Evolutionary conservation across 2,888 invertebrate species (phyloP).

Genomic region (Parnassius smintheus): DNA sequence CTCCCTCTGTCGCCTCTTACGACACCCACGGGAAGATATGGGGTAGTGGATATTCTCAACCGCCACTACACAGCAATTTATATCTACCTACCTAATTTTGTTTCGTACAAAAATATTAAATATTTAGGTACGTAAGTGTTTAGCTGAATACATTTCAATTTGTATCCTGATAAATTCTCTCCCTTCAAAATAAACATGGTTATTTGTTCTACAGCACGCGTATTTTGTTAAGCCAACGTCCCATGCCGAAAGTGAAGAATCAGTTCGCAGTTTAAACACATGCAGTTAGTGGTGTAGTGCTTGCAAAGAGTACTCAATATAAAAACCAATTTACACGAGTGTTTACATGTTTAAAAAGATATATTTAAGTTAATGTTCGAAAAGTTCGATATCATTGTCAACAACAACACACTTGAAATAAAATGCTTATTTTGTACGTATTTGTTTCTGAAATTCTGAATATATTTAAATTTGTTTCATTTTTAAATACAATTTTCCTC

Average conservation of each 20-base stretch:
- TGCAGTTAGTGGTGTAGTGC: constrained; percentile 20
- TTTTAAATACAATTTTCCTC: too few species aligned
- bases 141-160: constrained; percentile 20
- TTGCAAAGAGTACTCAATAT: constrained; percentile 25
- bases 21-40: too few species aligned
- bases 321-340: constrained; percentile 23
- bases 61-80: too few species aligned
- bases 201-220: constrained; percentile 23
- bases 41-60: too few species aligned
- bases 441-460: too few species aligned
- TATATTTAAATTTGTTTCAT: too few species aligned
- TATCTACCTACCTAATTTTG: too few species aligned
- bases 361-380: constrained; percentile 6
- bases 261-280: constrained; percentile 23
- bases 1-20: too few species aligned
- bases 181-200: constrained; percentile 14
- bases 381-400: constrained; percentile 4
- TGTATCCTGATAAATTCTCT: constrained; percentile 21
- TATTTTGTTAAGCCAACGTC: constrained; percentile 17
- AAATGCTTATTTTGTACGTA: too few species aligned
- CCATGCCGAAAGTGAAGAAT: constrained; percentile 23
- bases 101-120: too few species aligned
- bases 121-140: constrained; percentile 13
- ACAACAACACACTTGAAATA: neutral
- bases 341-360: constrained; percentile 20